Evolutionary conservation across 2,797 vertebrate species (phyloP).

Genomic region (Brotula barbata): DNA sequence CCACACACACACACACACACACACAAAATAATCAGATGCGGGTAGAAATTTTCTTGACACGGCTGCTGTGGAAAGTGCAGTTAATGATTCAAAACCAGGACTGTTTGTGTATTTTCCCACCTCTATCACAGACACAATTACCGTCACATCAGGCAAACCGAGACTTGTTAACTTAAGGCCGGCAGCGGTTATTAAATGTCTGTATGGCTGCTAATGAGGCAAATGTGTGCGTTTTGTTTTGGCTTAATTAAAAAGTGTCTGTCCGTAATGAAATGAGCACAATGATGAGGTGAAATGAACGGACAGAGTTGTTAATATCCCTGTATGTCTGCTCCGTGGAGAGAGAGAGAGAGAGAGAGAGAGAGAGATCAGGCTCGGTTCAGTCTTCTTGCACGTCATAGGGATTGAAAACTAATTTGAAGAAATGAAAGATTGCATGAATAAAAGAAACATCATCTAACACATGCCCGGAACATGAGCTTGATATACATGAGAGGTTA

Average conservation of each 20-base stretch:
- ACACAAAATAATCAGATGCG: too few relatives aligned
- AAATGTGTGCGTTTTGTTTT: constrained; percentile 17
- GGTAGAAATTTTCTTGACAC: background rate
- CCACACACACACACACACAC: background rate
- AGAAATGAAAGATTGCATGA: too few relatives aligned
- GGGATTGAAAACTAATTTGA: too few relatives aligned
- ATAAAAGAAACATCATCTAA: background rate
- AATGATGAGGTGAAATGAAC: constrained; percentile 1
- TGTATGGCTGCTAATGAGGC: constrained; percentile 25
- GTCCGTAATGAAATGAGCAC: background rate
- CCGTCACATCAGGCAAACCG: constrained; percentile 16
- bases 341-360: too few relatives aligned
- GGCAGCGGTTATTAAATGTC: constrained; percentile 25
- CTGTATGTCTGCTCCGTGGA: constrained; percentile 13
- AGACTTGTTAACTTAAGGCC: constrained; percentile 9
- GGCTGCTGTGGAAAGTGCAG: background rate
- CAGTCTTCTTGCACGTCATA: too few relatives aligned
- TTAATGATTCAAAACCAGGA: constrained; percentile 9
- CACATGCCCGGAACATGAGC: constrained; percentile 4
- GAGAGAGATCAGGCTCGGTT: too few relatives aligned
- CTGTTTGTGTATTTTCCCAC: constrained; percentile 6
- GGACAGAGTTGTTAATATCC: constrained; percentile 19
- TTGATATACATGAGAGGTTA: constrained; percentile 11
- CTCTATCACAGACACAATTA: constrained; percentile 12
- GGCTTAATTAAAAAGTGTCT: constrained; percentile 39